Percentiles rank a stretch among this genome's conserved stretches.
Conservation (phyloP, 2,797 vertebrate genomes). For the Lindbergichthys nudifrons region DNA sequence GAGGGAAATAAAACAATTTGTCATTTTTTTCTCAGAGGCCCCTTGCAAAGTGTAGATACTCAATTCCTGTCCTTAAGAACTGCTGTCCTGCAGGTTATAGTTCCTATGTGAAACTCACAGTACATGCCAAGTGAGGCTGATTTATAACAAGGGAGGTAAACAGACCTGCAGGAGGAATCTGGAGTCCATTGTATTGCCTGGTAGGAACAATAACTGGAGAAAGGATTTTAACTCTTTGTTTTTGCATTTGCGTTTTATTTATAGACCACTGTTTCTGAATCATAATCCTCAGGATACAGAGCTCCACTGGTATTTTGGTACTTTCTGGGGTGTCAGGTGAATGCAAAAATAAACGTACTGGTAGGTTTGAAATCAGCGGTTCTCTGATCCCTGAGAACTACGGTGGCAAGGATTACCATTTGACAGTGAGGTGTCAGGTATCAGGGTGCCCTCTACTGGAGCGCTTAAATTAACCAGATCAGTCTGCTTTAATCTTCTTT, state of each 20-base stretch:
- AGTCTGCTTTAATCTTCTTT: constrained; percentile 1
- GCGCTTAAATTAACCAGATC: constrained; percentile 8
- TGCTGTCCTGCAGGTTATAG: constrained; percentile 32
- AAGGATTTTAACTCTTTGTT: constrained; percentile 1
- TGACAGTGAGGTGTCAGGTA: constrained; percentile 38
- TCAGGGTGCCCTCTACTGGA: constrained; percentile 66
- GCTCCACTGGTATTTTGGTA: background rate
- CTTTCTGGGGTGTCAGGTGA: constrained; percentile 12
- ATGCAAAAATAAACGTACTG: constrained; percentile 22
- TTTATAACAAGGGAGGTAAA: constrained; percentile 13
- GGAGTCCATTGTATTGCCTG: background rate
- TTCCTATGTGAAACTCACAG: constrained; percentile 1
- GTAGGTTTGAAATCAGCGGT: constrained; percentile 23
- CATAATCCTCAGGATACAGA: constrained; percentile 16
- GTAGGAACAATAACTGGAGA: constrained; percentile 4
- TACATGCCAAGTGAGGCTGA: constrained; percentile 28
- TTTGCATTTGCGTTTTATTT: constrained; percentile 3
- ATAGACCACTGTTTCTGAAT: constrained; percentile 16
- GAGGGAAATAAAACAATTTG: constrained; percentile 39
- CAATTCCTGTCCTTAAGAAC: constrained; percentile 23
- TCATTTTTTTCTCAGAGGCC: constrained; percentile 29
- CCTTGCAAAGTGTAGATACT: constrained; percentile 23
- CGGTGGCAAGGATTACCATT: constrained; percentile 11
- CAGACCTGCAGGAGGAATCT: constrained; percentile 20
- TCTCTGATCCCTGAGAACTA: constrained; percentile 13